A percentile compares a stretch with the other conserved stretches of the same genome.
Conservation (phyloP, 2,113 vertebrate species). For the Morone saxatilis region DNA sequence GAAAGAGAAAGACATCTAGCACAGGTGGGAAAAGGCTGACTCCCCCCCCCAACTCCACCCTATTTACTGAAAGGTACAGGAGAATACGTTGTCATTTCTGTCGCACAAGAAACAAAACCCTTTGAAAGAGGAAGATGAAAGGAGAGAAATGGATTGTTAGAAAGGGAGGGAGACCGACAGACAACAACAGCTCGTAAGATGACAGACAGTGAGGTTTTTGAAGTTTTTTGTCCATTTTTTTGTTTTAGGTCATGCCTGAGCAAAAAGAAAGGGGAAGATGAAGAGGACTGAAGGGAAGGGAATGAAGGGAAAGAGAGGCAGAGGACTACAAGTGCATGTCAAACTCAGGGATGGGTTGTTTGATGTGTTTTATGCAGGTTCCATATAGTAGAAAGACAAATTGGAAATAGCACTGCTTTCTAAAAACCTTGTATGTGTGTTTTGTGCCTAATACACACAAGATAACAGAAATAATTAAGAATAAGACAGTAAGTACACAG, state of each 20-base stretch:
- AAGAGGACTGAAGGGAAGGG: constrained; percentile 9
- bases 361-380: constrained; percentile 49
- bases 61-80: constrained; percentile 65
- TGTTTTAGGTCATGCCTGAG: constrained; percentile 51
- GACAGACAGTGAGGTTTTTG: constrained; percentile 54
- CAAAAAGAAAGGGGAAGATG: constrained; percentile 33
- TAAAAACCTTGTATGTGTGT: not conserved
- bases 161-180: constrained; percentile 30
- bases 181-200: constrained; percentile 49
- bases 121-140: constrained; percentile 77
- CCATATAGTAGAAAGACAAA: constrained; percentile 3
- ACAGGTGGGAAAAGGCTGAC: constrained; percentile 59
- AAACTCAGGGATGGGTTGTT: constrained; percentile 46
- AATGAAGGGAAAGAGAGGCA: constrained; percentile 6
- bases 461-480: not conserved
- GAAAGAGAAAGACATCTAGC: constrained; percentile 49
- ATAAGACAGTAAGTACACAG: not conserved
- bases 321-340: constrained; percentile 35
- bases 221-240: constrained; percentile 54
- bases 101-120: constrained; percentile 55
- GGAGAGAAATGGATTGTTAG: constrained; percentile 50
- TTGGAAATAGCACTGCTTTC: not conserved
- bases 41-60: not conserved
- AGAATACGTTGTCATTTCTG: constrained; percentile 60
- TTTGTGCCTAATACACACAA: not conserved